Evolutionary conservation across 1,140 invertebrate genomes (phyloP).

Genomic region (Zaprionus nigranus): DNA sequence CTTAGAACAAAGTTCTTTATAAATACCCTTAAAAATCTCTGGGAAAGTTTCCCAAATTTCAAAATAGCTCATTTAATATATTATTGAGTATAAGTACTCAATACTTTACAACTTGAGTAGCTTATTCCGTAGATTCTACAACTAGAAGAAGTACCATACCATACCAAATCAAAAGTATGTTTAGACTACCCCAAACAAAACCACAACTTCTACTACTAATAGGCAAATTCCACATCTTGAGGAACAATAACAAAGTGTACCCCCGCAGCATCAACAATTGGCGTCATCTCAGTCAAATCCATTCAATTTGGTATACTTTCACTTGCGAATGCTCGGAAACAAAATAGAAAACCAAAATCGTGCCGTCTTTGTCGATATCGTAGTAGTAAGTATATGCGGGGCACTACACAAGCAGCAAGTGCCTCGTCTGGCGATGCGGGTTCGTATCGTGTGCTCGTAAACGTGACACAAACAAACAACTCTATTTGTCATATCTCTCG

Average conservation of each 20-base stretch:
- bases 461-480: slow-evolving; percentile 74
- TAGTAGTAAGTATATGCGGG: background rate
- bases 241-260: background rate
- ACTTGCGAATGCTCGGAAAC: slow-evolving; percentile 71
- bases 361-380: slow-evolving; percentile 5
- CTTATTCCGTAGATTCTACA: too few relatives aligned
- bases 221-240: background rate
- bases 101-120: too few relatives aligned
- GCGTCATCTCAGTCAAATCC: slow-evolving; percentile 5
- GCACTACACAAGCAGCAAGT: background rate
- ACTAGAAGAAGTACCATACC: too few relatives aligned
- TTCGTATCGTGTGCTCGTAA: slow-evolving; percentile 59
- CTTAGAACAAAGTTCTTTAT: too few relatives aligned
- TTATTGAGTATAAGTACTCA: too few relatives aligned
- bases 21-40: too few relatives aligned
- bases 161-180: too few relatives aligned
- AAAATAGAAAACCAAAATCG: slow-evolving; percentile 77
- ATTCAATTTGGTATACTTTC: slow-evolving; percentile 60
- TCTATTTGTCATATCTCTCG: slow-evolving; percentile 62
- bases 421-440: background rate
- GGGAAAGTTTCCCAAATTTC: too few relatives aligned
- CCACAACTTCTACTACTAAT: background rate
- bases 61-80: too few relatives aligned
- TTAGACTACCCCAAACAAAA: too few relatives aligned
- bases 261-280: slow-evolving; percentile 6